Evolutionary conservation across 2,888 invertebrate species (phyloP).

Genomic region (Chrysolina americana): DNA sequence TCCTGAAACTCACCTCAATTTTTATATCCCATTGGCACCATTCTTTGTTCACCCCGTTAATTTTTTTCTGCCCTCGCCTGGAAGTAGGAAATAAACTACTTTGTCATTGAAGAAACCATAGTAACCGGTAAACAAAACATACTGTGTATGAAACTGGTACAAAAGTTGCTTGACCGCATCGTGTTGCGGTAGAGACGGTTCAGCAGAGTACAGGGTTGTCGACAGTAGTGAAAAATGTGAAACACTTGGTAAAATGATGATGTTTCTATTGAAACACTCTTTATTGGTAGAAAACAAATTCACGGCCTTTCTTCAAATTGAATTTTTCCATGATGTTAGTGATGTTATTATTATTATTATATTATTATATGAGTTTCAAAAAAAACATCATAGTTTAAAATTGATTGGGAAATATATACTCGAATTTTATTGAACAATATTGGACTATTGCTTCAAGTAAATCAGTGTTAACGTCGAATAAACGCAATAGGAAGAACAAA

Average conservation of each 20-base stretch:
- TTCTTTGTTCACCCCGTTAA: constrained; percentile 30
- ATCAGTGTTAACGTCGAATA: too few relatives aligned
- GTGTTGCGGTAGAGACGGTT: constrained; percentile 30
- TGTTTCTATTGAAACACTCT: too few relatives aligned
- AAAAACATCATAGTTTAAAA: too few relatives aligned
- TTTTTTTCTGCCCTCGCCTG: constrained; percentile 47
- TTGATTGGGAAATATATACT: too few relatives aligned
- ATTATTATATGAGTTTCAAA: too few relatives aligned
- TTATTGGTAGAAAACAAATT: too few relatives aligned
- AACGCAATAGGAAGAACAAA: too few relatives aligned
- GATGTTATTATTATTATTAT: too few relatives aligned
- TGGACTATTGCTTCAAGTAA: too few relatives aligned
- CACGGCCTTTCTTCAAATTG: too few relatives aligned
- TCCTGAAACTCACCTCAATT: constrained; percentile 12
- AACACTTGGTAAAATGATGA: not conserved
- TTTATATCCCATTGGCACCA: not conserved
- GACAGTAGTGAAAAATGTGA: not conserved
- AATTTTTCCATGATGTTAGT: too few relatives aligned
- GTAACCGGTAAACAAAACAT: constrained; percentile 60
- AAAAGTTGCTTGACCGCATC: constrained; percentile 57
- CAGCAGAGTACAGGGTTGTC: constrained; percentile 32
- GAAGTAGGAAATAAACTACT: constrained; percentile 36
- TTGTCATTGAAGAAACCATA: constrained; percentile 49
- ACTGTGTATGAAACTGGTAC: constrained; percentile 47
- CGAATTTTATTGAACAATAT: too few relatives aligned